Base-by-base conservation (phyloP, 2,113 vertebrate genomes). In the Willisornis vidua region DNA sequence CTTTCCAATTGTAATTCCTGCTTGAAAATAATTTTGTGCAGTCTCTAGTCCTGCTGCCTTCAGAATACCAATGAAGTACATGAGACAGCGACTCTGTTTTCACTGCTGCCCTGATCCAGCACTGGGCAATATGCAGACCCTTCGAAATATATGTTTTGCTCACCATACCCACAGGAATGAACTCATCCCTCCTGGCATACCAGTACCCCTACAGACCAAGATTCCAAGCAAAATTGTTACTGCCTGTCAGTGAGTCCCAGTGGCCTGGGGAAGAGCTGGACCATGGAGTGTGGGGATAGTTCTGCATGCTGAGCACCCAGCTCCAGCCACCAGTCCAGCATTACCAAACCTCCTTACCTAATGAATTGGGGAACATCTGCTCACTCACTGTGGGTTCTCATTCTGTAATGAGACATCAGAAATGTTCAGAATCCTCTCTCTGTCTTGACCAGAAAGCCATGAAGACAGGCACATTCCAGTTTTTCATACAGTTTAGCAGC, bases 11-110 rank as follows among this genome's bases (percentile, higher is more conserved):
- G 87, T 93, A 86, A 85, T 89, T 90, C 95, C 89, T 89, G 91
- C 87, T 93, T 89, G 96, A 92, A 94, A 96, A 94, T 96, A 73
- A 94, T 97, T 94, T 81, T 55, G 90, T 94, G 94, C 96, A 90
- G 71, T 85, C 82, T 93, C 77, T 31, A 63, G 75, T 66, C 93
- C 76, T 24, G 90, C 90, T 95, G 93, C 80, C 46, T 95, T 39
- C 18, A 8, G 96, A 93, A 97, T 97, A 94, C 73, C 96, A 96
- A 97, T 93, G 96, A 93, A 57, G 81, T 1, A 37, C 72, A 54
- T 48, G 72, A 94, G 80, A 83, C 82, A 74, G 85, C 57, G 78
- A 65, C 71, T 95, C 52, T 81, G 4, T 24, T 51, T 80, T 79
- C 6, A 0, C 84, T 86, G 63, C 91, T 76, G 93, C 65, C 52